Evolutionary conservation across 2,113 vertebrate species (phyloP).

Genomic region (Gobiocypris rarus): DNA sequence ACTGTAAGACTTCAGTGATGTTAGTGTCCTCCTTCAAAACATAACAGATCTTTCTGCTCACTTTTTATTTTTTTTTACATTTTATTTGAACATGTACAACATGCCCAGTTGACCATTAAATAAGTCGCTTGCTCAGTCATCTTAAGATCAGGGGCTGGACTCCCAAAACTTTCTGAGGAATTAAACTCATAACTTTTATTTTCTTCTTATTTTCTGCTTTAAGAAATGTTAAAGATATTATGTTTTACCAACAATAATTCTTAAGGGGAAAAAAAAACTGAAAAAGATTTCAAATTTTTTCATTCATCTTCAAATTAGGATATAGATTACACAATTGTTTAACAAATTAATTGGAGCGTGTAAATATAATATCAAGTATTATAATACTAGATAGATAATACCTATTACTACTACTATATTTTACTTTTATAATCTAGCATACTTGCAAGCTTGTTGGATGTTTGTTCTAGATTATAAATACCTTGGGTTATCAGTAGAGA

Average conservation of each 20-base stretch:
- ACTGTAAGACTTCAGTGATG: background rate
- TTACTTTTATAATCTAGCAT: background rate
- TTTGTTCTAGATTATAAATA: background rate
- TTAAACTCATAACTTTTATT: background rate
- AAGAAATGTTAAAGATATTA: background rate
- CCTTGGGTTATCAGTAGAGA: background rate
- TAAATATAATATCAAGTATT: background rate
- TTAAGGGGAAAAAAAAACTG: too few species aligned
- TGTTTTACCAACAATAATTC: background rate
- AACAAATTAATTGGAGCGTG: background rate
- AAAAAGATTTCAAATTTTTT: too few species aligned
- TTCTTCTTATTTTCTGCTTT: background rate
- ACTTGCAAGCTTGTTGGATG: background rate
- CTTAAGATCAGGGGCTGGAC: background rate
- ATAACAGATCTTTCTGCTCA: background rate
- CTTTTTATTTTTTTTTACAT: background rate
- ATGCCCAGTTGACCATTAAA: background rate
- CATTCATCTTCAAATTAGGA: too few species aligned
- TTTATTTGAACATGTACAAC: background rate
- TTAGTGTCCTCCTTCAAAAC: background rate
- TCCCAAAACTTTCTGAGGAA: too few species aligned
- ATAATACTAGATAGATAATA: background rate
- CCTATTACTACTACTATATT: background rate
- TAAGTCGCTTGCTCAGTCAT: too few species aligned
- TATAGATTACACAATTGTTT: background rate